A percentile compares a stretch with the other conserved stretches of the same genome.
phyloP scores from a whole-genome alignment of 2,888 invertebrate species.

The Dicyrtomina minuta region DNA sequence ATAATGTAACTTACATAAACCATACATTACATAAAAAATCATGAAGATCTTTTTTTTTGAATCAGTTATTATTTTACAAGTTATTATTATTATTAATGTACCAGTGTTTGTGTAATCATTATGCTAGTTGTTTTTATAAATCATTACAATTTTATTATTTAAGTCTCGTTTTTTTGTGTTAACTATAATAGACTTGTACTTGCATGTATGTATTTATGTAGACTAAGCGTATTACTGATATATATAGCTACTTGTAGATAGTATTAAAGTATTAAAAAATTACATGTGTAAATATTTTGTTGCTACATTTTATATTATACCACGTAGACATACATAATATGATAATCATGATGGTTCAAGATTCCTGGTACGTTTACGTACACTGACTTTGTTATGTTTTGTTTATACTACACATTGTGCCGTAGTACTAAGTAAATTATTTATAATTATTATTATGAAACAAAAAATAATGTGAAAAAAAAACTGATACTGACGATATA shows the following conservation, averaged over 20 bases:
- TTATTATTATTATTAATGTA: conserved; percentile 19
- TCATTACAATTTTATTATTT: conserved; percentile 4
- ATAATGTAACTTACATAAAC: conserved; percentile 2
- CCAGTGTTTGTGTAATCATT: conserved; percentile 32
- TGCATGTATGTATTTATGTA: conserved; percentile 19
- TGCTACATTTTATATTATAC: conserved; percentile 13
- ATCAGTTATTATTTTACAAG: conserved; percentile 20
- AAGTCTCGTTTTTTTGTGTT: conserved; percentile 7
- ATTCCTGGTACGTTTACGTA: conserved; percentile 51
- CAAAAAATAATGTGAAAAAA: conserved; percentile 12
- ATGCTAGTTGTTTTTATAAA: conserved; percentile 27
- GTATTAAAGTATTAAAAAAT: not conserved
- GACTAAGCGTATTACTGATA: conserved; percentile 14
- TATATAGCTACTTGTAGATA: conserved; percentile 8
- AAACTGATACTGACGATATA: conserved; percentile 13
- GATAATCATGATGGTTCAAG: conserved; percentile 53
- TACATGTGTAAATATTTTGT: conserved; percentile 17
- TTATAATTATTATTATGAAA: conserved; percentile 37
- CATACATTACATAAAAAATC: conserved; percentile 8
- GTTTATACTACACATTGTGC: conserved; percentile 33
- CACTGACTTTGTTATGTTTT: conserved; percentile 47
- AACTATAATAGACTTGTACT: conserved; percentile 14
- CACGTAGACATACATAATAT: conserved; percentile 1
- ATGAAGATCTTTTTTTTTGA: conserved; percentile 16
- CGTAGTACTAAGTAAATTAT: conserved; percentile 29